Evolutionary conservation across 2,113 vertebrate species (phyloP), one percentile per base, ranked within the genome.

Genomic region (Copsychus sechellarum): DNA sequence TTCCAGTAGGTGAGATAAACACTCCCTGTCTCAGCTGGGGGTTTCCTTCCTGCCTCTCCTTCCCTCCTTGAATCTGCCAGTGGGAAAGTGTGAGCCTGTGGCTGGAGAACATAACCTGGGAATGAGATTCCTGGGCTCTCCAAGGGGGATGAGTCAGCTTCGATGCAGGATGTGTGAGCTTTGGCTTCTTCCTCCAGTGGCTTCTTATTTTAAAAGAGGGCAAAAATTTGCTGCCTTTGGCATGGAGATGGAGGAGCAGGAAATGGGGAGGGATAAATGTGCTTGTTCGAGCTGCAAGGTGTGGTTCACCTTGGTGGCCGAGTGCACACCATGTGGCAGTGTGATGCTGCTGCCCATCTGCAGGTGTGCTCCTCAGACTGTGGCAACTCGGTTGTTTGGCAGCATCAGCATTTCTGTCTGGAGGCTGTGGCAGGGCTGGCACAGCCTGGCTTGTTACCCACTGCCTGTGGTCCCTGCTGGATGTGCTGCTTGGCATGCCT

Each of bases 1-100:
- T 96, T 95, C 81, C 88, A 90, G 92, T 78, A 97, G 96, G 94
- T 96, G 88, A 93, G 88, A 85, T 94, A 95, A 96, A 88, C 73
- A 77, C 88, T 93, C 77, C n/a, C 33, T 2, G 5, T 73, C 88
- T 93, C 81, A 89, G 81, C 83, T 72, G 58, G 60, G 90, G 66
- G 48, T 92, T 96, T 91, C 60, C 76, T 95, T 93, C 88, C 90
- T 92, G 81, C 66, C 48, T 71, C 36, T 88, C 69, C 60, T 92
- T 81, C n/a, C n/a, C 54, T 34, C 51, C n/a, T 42, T 0, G 1
- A 76, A 57, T 88, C 25, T 86, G 48, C 71, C 0, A 2, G 31
- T 69, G 92, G 80, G 89, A 92, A 93, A 88, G 50, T 7, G 28
- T 1, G 29, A 86, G 77, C 26, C 28, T 7, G 9, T 1, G 36